Evolutionary conservation across 2,888 invertebrate genomes (phyloP).

Genomic region (Hydraecia micacea): DNA sequence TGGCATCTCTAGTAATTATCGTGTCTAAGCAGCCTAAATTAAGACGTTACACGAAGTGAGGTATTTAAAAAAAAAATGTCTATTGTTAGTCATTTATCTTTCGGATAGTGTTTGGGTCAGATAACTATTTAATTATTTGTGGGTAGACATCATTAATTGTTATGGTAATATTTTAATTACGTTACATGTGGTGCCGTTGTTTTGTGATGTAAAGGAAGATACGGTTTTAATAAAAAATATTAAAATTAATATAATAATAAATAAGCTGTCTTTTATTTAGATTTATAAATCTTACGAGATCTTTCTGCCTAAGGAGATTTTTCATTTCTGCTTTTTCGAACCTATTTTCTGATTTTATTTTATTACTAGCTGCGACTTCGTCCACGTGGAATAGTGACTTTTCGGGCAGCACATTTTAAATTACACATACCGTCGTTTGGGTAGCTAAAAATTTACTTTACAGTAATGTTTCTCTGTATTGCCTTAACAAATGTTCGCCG

Average conservation of each 20-base stretch:
- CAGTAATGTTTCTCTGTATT: too few relatives aligned
- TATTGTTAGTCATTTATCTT: constrained; percentile 42
- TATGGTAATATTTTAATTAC: constrained; percentile 17
- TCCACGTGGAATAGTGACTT: too few relatives aligned
- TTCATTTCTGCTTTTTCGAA: not conserved
- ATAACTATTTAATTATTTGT: constrained; percentile 26
- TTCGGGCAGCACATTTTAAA: too few relatives aligned
- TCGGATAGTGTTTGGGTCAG: constrained; percentile 17
- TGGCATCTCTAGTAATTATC: constrained; percentile 8
- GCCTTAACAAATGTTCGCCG: too few relatives aligned
- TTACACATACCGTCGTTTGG: too few relatives aligned
- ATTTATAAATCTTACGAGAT: not conserved
- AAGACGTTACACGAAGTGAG: constrained; percentile 29
- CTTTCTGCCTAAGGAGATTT: not conserved
- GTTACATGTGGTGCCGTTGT: not conserved
- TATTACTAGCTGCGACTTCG: too few relatives aligned
- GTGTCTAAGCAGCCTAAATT: constrained; percentile 47
- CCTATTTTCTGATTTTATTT: not conserved
- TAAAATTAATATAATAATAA: not conserved
- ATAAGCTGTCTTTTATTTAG: not conserved
- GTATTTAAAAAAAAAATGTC: constrained; percentile 32
- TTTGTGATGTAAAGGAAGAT: not conserved
- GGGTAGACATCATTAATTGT: constrained; percentile 14
- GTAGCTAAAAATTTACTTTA: too few relatives aligned
- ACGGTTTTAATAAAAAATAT: not conserved